Evolutionary conservation across 2,113 vertebrate genomes (phyloP), one percentile per base, ranked within the genome.

Genomic region (Phycodurus eques): DNA sequence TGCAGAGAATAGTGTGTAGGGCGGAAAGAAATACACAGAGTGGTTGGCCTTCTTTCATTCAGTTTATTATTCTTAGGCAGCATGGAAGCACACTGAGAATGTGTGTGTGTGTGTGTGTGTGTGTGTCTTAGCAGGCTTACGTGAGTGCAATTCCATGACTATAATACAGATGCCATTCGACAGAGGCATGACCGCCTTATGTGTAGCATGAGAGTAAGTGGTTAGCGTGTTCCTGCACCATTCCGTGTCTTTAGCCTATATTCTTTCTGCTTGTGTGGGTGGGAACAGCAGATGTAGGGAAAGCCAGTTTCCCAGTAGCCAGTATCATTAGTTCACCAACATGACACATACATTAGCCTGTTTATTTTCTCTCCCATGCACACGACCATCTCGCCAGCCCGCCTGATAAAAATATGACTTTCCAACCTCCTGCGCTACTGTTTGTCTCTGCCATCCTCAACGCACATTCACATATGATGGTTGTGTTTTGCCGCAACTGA

Each of bases 401-500:
- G 70, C 56, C 57, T 78, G 73, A 73, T 76, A 63, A 47, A 78
- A 54, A 54, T 66, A 77, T 33, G 64, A 31, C 56, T 59, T 43
- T 63, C 35, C 19, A n/a, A 22, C 64, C 39, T 33, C 67, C 62
- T 4, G 59, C 62, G 15, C 22, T 49, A 42, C 39, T 72, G 22
- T 7, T 39, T 53, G 54, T 10, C 20, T 62, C 71, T 42, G 20
- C 61, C 70, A 49, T 64, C 70, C 61, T 15, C 53, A 14, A 31
- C 67, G 72, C 62, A 63, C 68, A 68, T 74, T 67, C 49, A 39
- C 81, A 85, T 82, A 85, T 80, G 80, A 74, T 76, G 60, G 70
- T 76, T 70, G 71, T 78, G 77, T 84, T 80, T 75, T 71, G 76
- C 54, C 76, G 71, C 83, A 78, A 77, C 84, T 82, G 80, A 87